Percentiles rank a stretch among this genome's conserved stretches.
These are phyloP conservation scores for Tinea trinotella DNA, from an alignment of 2,888 invertebrate species.

Conservation along the genomic window DNA sequence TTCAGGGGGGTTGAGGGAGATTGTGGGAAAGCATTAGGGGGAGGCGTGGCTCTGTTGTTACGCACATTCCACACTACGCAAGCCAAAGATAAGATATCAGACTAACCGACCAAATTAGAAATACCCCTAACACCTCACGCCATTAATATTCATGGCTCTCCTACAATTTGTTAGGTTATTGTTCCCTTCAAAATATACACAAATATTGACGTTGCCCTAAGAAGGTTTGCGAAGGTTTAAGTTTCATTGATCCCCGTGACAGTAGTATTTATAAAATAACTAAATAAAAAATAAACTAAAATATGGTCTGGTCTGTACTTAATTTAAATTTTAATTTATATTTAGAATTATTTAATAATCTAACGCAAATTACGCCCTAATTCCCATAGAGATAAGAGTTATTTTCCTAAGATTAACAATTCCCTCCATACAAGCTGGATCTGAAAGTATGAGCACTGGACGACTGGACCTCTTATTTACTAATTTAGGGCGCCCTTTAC, in stretches of 20 bases:
- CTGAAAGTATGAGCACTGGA: no score
- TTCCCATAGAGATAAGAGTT: no score
- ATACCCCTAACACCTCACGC: slow-evolving; percentile 19
- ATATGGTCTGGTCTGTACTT: no score
- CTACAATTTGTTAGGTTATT: background rate
- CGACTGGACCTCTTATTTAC: no score
- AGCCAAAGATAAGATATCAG: slow-evolving; percentile 45
- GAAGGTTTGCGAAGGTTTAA: background rate
- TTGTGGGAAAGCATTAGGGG: slow-evolving; percentile 43
- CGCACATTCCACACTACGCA: slow-evolving; percentile 55
- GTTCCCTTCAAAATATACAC: slow-evolving; percentile 10
- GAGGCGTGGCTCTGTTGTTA: slow-evolving; percentile 58
- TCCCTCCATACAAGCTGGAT: no score
- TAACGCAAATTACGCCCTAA: no score
- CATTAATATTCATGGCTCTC: background rate
- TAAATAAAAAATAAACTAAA: no score
- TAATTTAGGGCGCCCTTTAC: no score
- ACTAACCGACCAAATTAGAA: slow-evolving; percentile 31
- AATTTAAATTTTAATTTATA: no score
- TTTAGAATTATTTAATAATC: no score
- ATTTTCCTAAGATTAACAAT: no score
- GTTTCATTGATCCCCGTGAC: slow-evolving; percentile 1
- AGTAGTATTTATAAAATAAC: background rate
- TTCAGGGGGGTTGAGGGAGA: slow-evolving; percentile 34
- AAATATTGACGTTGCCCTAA: slow-evolving; percentile 6